These are phyloP conservation scores for Coelinius sp. DNA, from an alignment of 2,888 invertebrate genomes.

Conservation along the genomic window DNA sequence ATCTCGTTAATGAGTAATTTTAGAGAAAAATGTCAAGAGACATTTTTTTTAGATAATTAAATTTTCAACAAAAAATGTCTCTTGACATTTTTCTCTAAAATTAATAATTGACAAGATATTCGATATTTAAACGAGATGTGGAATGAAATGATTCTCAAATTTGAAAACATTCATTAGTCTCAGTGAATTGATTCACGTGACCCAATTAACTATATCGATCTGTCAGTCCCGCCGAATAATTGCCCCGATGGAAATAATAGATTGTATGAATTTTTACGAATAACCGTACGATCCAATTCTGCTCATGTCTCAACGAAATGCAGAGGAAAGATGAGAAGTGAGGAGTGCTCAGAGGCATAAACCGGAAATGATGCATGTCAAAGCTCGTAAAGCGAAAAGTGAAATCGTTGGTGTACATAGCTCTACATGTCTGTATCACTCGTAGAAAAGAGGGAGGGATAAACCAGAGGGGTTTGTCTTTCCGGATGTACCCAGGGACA, in stretches of 20 bases:
- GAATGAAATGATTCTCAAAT: too few relatives aligned
- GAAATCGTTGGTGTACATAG: background rate
- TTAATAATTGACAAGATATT: too few relatives aligned
- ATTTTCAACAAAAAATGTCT: too few relatives aligned
- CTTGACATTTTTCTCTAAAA: too few relatives aligned
- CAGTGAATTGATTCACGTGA: background rate
- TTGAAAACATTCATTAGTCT: background rate
- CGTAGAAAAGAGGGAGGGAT: background rate
- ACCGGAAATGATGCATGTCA: background rate
- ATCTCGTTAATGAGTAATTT: too few relatives aligned
- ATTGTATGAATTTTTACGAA: background rate
- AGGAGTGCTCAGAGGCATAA: background rate
- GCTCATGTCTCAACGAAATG: background rate
- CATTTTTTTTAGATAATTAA: too few relatives aligned
- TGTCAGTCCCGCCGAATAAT: background rate
- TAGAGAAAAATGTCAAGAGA: too few relatives aligned
- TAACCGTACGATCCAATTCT: background rate
- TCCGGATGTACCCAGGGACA: slow-evolving; percentile 7
- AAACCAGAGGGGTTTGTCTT: background rate
- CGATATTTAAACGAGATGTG: too few relatives aligned
- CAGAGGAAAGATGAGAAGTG: background rate
- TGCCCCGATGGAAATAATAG: background rate
- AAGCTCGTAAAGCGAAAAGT: background rate
- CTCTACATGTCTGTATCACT: too few relatives aligned
- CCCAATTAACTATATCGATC: background rate